Evolutionary conservation across 1,140 invertebrate species (phyloP).

Genomic region (Gryllus bimaculatus): DNA sequence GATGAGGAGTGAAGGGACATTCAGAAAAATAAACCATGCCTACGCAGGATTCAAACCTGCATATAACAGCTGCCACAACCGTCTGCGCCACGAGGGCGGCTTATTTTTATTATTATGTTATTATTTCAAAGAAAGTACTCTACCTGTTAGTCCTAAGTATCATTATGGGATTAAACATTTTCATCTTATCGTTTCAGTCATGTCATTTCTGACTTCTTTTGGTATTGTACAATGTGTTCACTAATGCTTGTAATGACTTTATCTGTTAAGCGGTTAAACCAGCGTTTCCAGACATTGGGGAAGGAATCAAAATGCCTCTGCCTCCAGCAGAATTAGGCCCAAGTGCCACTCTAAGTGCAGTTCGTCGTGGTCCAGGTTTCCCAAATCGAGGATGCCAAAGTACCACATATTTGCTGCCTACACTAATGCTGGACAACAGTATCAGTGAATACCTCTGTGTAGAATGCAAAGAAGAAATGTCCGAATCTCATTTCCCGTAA

Average conservation of each 20-base stretch:
- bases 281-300: background rate
- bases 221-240: too few species aligned
- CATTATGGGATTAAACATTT: too few species aligned
- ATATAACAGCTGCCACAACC: too few species aligned
- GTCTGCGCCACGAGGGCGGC: too few species aligned
- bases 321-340: background rate
- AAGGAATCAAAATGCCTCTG: background rate
- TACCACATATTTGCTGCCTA: background rate
- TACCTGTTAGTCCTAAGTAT: too few species aligned
- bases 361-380: background rate
- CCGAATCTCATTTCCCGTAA: background rate
- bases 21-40: too few species aligned
- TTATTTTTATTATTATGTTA: too few species aligned
- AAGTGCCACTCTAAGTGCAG: background rate
- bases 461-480: background rate
- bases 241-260: background rate
- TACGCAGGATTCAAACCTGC: too few species aligned
- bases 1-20: too few species aligned
- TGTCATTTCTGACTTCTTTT: too few species aligned
- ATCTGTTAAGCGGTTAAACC: conserved; percentile 7
- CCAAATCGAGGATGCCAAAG: background rate
- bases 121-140: too few species aligned
- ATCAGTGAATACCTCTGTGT: background rate
- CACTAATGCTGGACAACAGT: background rate
- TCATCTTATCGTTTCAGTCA: too few species aligned